phyloP scores from a whole-genome alignment of 2,113 vertebrate genomes.

The Apeltes quadracus region DNA sequence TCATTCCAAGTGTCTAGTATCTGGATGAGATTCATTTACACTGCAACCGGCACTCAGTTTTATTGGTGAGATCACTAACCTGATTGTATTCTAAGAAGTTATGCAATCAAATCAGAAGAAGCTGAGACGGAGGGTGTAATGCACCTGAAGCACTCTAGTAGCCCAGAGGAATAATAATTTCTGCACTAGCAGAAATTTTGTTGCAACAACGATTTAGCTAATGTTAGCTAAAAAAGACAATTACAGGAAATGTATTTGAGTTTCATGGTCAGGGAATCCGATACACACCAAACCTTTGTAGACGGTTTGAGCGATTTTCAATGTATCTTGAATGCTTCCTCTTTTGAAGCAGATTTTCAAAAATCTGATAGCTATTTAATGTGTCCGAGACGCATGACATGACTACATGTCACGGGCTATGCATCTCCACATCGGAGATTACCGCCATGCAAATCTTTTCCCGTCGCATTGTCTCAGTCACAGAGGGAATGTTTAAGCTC shows the following conservation, averaged over 20 bases:
- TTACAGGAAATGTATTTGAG: not conserved
- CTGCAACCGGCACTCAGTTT: not conserved
- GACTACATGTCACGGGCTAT: not conserved
- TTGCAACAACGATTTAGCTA: not conserved
- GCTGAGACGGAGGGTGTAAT: not conserved
- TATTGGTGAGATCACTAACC: not conserved
- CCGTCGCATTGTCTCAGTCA: slow-evolving; percentile 37
- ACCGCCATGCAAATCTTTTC: slow-evolving; percentile 32
- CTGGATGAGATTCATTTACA: not conserved
- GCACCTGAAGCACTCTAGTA: not conserved
- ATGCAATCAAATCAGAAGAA: not conserved
- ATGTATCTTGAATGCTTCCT: not conserved
- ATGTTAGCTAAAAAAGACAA: not conserved
- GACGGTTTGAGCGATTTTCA: not conserved
- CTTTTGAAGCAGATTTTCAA: not conserved
- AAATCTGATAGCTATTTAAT: not conserved
- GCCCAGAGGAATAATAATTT: not conserved
- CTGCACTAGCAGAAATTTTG: not conserved
- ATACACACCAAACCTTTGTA: not conserved
- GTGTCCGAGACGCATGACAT: not conserved
- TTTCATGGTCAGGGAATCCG: not conserved
- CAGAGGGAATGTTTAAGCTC: slow-evolving; percentile 29
- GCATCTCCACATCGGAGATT: slow-evolving; percentile 17
- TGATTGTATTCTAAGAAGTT: not conserved
- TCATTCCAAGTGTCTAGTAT: not conserved